Percentiles rank a stretch among this genome's conserved stretches.
phyloP scores from a whole-genome alignment of 2,888 invertebrate genomes.

The Hydroisotoma schaefferi region DNA sequence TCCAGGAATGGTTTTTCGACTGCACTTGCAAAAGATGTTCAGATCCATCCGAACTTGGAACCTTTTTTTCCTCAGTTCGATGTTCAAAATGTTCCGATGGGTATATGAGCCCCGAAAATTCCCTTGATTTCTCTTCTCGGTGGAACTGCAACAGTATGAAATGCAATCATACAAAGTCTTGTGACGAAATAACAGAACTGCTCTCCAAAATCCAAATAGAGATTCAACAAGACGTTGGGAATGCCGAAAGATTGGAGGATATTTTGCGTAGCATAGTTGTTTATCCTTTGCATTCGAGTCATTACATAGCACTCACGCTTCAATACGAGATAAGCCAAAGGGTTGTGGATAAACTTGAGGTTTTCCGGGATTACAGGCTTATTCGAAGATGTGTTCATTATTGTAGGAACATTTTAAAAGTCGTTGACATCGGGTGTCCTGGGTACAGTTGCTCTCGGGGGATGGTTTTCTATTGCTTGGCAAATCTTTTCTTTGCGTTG shows the following conservation, averaged over 20 bases:
- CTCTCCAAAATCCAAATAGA: conserved; percentile 11
- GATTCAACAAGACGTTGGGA: conserved; percentile 10
- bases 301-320: conserved; percentile 21
- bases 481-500: conserved; percentile 15
- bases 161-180: conserved; percentile 7
- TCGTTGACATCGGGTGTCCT: conserved; percentile 20
- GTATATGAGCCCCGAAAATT: conserved; percentile 21
- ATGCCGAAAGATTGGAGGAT: conserved; percentile 9
- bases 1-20: conserved; percentile 35
- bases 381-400: conserved; percentile 15
- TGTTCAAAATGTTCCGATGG: conserved; percentile 23
- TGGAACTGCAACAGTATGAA: conserved; percentile 18
- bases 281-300: conserved; percentile 26
- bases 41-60: conserved; percentile 28
- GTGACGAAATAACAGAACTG: conserved; percentile 10
- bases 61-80: conserved; percentile 30
- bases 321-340: conserved; percentile 30
- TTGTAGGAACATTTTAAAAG: conserved; percentile 22
- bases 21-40: conserved; percentile 31
- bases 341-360: conserved; percentile 19
- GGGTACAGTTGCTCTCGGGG: conserved; percentile 22
- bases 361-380: conserved; percentile 6
- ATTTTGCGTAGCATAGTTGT: conserved; percentile 7
- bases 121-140: conserved; percentile 10
- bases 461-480: conserved; percentile 23